phyloP scores from a whole-genome alignment of 2,797 vertebrate genomes.

The Anabas testudineus region DNA sequence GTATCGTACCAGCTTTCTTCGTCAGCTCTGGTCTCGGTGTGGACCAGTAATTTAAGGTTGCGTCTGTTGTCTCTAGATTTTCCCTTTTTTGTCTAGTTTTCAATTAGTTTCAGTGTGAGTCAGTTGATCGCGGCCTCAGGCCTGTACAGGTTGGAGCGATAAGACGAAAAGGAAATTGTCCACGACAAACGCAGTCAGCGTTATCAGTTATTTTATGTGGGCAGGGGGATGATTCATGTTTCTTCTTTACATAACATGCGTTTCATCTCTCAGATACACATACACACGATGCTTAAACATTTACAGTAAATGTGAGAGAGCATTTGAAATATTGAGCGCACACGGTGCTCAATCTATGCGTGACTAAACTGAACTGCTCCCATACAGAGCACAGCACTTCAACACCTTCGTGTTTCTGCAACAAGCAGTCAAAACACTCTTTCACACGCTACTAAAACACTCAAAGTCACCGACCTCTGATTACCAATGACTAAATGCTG shows the following conservation, averaged over 20 bases:
- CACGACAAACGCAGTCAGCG: constrained; percentile 12
- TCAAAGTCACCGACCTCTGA: constrained; percentile 11
- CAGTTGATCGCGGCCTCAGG: constrained; percentile 39
- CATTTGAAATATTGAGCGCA: not conserved
- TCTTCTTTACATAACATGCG: constrained; percentile 22
- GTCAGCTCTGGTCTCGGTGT: constrained; percentile 24
- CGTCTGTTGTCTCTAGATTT: constrained; percentile 29
- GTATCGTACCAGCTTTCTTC: constrained; percentile 2
- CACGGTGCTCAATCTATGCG: constrained; percentile 2
- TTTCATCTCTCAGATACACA: constrained; percentile 12
- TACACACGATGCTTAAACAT: constrained; percentile 9
- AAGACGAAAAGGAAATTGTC: constrained; percentile 44
- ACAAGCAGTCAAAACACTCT: not conserved
- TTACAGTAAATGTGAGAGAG: constrained; percentile 11
- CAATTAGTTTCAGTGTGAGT: constrained; percentile 34
- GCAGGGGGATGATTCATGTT: constrained; percentile 24
- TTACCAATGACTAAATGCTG: constrained; percentile 6
- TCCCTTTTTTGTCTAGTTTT: constrained; percentile 19
- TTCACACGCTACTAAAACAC: constrained; percentile 5
- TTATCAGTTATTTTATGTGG: constrained; percentile 1
- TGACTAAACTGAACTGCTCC: constrained; percentile 15
- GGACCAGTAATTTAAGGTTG: constrained; percentile 35
- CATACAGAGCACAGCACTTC: not conserved
- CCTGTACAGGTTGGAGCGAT: constrained; percentile 40
- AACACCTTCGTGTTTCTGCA: constrained; percentile 12